A percentile compares a stretch with the other conserved stretches of the same genome.
phyloP scores from a whole-genome alignment of 2,888 invertebrate species.

The Pilophorus perplexus region DNA sequence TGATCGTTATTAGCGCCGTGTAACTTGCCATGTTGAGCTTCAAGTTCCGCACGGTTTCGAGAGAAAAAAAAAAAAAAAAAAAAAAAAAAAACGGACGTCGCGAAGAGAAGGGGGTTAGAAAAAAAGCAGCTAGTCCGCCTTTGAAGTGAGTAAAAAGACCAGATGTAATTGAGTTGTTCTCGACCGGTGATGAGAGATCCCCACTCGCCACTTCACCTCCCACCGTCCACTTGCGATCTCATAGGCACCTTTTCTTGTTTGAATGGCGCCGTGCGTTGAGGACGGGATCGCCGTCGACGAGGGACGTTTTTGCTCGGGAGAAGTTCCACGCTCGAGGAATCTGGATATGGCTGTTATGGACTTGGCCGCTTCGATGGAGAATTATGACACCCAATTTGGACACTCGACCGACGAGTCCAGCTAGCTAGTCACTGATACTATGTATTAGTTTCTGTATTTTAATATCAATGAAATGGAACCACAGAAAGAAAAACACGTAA shows the following conservation, averaged over 20 bases:
- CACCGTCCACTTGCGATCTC: not conserved
- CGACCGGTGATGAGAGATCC: slow-evolving; percentile 32
- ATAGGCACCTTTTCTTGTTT: too few species aligned
- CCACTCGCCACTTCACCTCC: not conserved
- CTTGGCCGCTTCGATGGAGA: not conserved
- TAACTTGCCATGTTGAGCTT: slow-evolving; percentile 35
- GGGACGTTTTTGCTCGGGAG: not conserved
- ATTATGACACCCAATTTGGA: slow-evolving; percentile 37
- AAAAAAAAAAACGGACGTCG: too few species aligned
- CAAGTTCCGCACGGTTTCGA: too few species aligned
- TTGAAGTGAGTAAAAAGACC: slow-evolving; percentile 38
- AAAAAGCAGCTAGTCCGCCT: slow-evolving; percentile 36
- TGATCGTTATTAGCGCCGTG: slow-evolving; percentile 36
- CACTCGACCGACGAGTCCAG: too few species aligned
- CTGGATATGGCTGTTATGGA: slow-evolving; percentile 32
- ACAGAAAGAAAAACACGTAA: too few species aligned
- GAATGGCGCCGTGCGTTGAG: slow-evolving; percentile 24
- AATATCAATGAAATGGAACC: too few species aligned
- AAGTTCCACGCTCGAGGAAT: slow-evolving; percentile 5
- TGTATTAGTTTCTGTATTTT: too few species aligned
- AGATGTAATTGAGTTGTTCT: slow-evolving; percentile 38
- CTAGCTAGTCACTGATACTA: too few species aligned
- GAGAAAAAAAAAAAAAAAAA: not conserved
- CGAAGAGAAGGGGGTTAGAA: slow-evolving; percentile 5
- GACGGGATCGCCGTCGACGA: not conserved